phyloP scores from a whole-genome alignment of 2,797 vertebrate genomes.

The Phrynocephalus guinanensis region DNA sequence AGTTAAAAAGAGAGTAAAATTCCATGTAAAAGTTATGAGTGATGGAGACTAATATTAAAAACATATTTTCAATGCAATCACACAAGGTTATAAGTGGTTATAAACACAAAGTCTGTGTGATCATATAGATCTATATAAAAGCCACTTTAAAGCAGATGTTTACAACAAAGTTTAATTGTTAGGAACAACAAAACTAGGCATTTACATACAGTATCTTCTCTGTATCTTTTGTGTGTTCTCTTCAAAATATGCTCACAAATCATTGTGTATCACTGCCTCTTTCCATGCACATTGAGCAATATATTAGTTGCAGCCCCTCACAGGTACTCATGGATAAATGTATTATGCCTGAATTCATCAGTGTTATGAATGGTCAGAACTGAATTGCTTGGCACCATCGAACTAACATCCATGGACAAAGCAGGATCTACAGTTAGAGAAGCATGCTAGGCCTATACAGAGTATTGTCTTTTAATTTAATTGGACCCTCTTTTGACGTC shows the following conservation, averaged over 20 bases:
- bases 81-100: no score
- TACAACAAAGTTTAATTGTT: slow-evolving; percentile 26
- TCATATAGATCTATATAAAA: no score
- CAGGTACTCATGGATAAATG: background rate
- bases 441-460: background rate
- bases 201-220: background rate
- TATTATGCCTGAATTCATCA: slow-evolving; percentile 22
- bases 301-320: no score
- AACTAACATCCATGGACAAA: slow-evolving; percentile 38
- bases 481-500: background rate
- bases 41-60: no score
- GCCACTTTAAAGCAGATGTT: background rate
- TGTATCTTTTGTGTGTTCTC: fast-evolving
- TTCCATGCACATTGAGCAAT: slow-evolving; percentile 16
- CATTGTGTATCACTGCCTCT: slow-evolving; percentile 5
- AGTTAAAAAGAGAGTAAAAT: no score
- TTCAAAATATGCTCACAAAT: background rate
- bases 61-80: no score
- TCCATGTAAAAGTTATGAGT: no score
- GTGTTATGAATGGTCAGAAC: slow-evolving; percentile 8
- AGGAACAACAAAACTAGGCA: background rate
- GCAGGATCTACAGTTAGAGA: slow-evolving; percentile 13
- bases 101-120: no score
- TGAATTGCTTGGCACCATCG: slow-evolving; percentile 21
- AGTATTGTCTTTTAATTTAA: background rate